A percentile compares a stretch with the other conserved stretches of the same genome.
These are phyloP conservation scores for Anthonomus grandis DNA, from an alignment of 1,140 invertebrate species.

Conservation along the genomic window DNA sequence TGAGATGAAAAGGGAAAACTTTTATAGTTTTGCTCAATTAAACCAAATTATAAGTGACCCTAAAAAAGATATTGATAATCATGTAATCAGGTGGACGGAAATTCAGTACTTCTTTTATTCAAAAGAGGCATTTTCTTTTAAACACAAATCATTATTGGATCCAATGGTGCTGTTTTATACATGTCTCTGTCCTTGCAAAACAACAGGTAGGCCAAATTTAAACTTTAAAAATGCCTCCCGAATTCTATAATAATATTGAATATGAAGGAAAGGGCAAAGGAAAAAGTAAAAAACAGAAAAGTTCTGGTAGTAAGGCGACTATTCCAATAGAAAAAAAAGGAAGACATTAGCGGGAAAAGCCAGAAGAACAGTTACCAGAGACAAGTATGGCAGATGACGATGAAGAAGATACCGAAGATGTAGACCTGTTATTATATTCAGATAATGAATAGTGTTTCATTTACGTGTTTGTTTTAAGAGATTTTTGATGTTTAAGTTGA, in stretches of 20 bases:
- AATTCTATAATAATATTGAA: conserved; percentile 17
- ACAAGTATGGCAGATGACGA: neutral
- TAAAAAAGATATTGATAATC: conserved; percentile 10
- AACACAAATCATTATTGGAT: conserved; percentile 2
- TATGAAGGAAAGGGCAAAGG: conserved; percentile 12
- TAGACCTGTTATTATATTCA: neutral
- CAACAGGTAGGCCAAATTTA: conserved; percentile 8
- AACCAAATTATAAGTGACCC: conserved; percentile 11
- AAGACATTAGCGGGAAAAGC: neutral
- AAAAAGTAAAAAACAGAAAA: conserved; percentile 4
- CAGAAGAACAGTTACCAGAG: too few relatives aligned
- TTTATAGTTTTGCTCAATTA: conserved; percentile 10
- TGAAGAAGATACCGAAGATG: conserved; percentile 3
- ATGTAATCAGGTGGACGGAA: conserved; percentile 7
- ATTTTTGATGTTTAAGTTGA: too few relatives aligned
- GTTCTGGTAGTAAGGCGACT: conserved; percentile 1
- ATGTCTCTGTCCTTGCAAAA: conserved; percentile 6
- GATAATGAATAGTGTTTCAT: neutral
- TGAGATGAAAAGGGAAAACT: conserved; percentile 15
- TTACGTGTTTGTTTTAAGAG: too few relatives aligned
- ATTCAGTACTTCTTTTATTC: conserved; percentile 21
- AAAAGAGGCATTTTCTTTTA: conserved; percentile 13
- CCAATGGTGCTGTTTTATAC: conserved; percentile 6
- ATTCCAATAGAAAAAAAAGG: neutral
- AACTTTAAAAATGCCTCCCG: conserved; percentile 1